Base-by-base conservation (phyloP, 2,113 vertebrate genomes). In the Alces alces region DNA sequence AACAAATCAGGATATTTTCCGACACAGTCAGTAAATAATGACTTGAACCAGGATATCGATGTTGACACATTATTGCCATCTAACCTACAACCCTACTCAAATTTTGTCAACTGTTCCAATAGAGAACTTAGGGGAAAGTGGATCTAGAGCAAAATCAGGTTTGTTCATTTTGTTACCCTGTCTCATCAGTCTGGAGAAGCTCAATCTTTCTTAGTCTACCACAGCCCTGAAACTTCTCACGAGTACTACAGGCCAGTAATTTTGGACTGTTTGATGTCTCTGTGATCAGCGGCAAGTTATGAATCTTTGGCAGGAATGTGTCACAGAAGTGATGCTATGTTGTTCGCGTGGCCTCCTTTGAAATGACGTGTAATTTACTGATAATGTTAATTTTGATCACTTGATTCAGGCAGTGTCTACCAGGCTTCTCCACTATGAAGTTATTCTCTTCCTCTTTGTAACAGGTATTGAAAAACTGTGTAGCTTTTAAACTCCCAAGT, bases 401-500 rank as follows among this genome's bases (percentile, higher is more conserved):
- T 84, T 57, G n/a, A 91, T 86, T 91, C 64, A 21, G 45, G 79
- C 45, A 30, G 1, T 64, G 54, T 76, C 84, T 84, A 73, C 50
- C 15, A 97, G 47, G 7, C 23, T 80, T 88, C 57, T 84, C 64
- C 10, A 64, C 36, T 84, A 13, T 76, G 84, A 92, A 45, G n/a
- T 54, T 85, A 73, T 17, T 55, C 4, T 47, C 57, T 82, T 60
- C 11, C 47, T 95, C 28, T 91, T 83, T 78, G 57, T 80, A 89
- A 76, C 2, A 78, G 17, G 23, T 78, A 87, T n/a, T 58, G 52
- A 96, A 60, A 25, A 95, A 76, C 36, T 91, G 64, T 13, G 19
- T 82, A 70, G 95, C 89, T 89, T 90, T 93, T 30, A 30, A 87
- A 92, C 30, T 94, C 54, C 17, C 47, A 92, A 96, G 89, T 91